Evolutionary conservation across 2,797 vertebrate species (phyloP).

Genomic region (Salarias fasciatus): DNA sequence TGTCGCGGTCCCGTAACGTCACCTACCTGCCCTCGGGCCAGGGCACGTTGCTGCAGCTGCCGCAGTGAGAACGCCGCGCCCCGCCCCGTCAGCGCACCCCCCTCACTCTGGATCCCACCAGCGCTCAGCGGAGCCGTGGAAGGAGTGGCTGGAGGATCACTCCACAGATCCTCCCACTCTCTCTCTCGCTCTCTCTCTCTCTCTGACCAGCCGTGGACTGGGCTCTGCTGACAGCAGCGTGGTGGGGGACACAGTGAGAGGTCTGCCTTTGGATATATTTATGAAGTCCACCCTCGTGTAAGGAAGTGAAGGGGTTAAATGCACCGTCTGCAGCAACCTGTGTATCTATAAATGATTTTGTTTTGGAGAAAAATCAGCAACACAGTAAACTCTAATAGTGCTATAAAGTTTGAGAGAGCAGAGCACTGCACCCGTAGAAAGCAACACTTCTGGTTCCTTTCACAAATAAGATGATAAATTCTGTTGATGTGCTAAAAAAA

Average conservation of each 20-base stretch:
- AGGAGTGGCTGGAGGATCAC: conserved; percentile 43
- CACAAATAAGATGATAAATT: no score
- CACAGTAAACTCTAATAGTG: conserved; percentile 42
- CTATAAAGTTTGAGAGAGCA: conserved; percentile 33
- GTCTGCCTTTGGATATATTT: conserved; percentile 34
- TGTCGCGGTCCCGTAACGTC: conserved; percentile 92
- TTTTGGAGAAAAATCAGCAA: conserved; percentile 40
- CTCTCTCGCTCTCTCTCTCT: conserved; percentile 65
- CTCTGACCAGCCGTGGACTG: conserved; percentile 66
- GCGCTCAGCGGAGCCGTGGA: conserved; percentile 19
- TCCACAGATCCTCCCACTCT: conserved; percentile 48
- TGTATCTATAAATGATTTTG: conserved; percentile 35
- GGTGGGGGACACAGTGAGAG: conserved; percentile 62
- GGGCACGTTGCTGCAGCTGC: conserved; percentile 94
- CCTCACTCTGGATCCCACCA: conserved; percentile 27
- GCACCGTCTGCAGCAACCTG: conserved; percentile 23
- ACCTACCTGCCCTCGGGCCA: conserved; percentile 95
- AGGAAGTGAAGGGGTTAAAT: conserved; percentile 27
- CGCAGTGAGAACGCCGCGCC: conserved; percentile 82
- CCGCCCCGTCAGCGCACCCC: not conserved
- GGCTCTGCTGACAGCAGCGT: conserved; percentile 50
- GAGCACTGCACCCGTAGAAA: conserved; percentile 41
- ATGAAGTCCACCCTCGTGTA: conserved; percentile 49
- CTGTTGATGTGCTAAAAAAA: conserved; percentile 16
- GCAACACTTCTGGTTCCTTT: not conserved